Base-by-base conservation (phyloP, 2,888 invertebrate species). In the Hemaris fuciformis region DNA sequence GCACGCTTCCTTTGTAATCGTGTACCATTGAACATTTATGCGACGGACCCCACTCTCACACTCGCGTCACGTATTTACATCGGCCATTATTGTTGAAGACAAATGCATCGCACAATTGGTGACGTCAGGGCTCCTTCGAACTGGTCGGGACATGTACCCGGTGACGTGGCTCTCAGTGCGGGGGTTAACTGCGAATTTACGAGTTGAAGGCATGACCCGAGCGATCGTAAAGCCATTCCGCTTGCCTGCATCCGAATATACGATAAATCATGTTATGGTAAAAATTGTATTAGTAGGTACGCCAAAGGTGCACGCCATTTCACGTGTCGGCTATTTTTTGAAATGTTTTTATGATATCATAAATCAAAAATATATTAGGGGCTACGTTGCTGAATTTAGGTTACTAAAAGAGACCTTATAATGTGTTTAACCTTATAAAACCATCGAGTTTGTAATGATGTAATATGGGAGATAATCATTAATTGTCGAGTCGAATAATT, bases 61-160 rank as follows among this genome's bases (percentile, higher is more conserved):
- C 62, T 63, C 70, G 61, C 63, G 69, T 75, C 76, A 76, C 76
- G 74, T 77, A 71, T 77, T 75, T 74, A 73, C 76, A 69, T 75
- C 62, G 73, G 68, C 71, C 71, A 74, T 69, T 74, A 76, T 67
- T 64, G 62, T 59, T 66, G 64, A 62, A 63, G 66, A 63, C 70
- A 71, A 75, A 76, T 77, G 79, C 76, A 80, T 74, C 73, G 74
- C 76, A 75, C 68, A 72, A 71, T 41, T 48, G 53, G 23, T 27
- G 43, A 41, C 42, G 41, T 70, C 61, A 63, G 71, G 79, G 73
- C 76, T 77, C 76, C 75, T 70, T 66, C 22, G 66, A 62, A 67
- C 73, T 72, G 75, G 81, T 77, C 82, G 78, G 85, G 83, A 84
- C 83, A 85, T 85, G 83, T 76, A 82, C 74, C n/a, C n/a, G n/a